phyloP scores from a whole-genome alignment of 2,888 invertebrate species.

The Adela reaumurella region DNA sequence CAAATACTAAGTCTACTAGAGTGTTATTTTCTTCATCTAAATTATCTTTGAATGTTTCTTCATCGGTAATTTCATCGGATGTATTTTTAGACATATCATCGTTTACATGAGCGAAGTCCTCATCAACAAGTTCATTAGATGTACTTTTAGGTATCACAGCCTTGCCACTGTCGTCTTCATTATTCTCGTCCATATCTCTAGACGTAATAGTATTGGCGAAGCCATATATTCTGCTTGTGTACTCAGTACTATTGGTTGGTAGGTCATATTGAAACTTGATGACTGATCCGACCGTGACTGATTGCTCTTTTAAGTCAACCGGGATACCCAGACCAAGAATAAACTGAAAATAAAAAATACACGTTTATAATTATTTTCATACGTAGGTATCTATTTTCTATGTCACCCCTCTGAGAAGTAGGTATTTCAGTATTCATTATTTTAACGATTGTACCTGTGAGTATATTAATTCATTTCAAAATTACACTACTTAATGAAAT shows the following conservation, averaged over 20 bases:
- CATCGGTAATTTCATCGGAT: slow-evolving; percentile 13
- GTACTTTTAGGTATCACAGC: not conserved
- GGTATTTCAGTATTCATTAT: too few species aligned
- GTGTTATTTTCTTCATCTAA: slow-evolving; percentile 23
- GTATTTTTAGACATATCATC: too few species aligned
- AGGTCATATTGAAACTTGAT: slow-evolving; percentile 66
- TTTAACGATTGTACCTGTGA: too few species aligned
- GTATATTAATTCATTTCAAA: too few species aligned
- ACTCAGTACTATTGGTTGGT: slow-evolving; percentile 60
- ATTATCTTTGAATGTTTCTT: too few species aligned
- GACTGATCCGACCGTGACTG: slow-evolving; percentile 62
- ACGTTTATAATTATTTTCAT: too few species aligned
- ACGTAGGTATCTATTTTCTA: too few species aligned
- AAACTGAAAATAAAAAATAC: slow-evolving; percentile 48
- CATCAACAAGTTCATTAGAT: not conserved
- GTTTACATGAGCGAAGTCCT: not conserved
- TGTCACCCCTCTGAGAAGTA: too few species aligned
- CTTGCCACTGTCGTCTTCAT: not conserved
- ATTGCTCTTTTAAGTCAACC: slow-evolving; percentile 58
- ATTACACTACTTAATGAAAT: too few species aligned
- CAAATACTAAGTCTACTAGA: slow-evolving; percentile 39
- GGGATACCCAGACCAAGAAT: slow-evolving; percentile 66
- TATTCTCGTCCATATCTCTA: slow-evolving; percentile 33
- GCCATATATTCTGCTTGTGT: slow-evolving; percentile 49
- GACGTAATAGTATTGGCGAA: slow-evolving; percentile 34